Conservation (phyloP, 2,113 vertebrate genomes). For the Ondatra zibethicus region DNA sequence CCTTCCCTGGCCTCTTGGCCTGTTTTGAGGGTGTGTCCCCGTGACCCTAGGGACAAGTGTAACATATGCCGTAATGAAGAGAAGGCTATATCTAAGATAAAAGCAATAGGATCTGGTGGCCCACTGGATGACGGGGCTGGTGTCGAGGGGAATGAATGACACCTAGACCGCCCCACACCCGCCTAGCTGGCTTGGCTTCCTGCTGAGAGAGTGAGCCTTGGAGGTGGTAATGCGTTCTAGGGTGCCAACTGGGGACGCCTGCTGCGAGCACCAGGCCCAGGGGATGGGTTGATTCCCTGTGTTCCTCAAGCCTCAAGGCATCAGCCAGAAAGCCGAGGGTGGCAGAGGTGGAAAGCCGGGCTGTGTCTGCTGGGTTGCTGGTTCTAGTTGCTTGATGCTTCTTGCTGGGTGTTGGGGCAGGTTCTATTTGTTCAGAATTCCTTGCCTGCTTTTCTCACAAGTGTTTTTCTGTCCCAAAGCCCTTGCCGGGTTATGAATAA, state of each 20-base stretch:
- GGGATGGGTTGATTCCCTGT: background rate
- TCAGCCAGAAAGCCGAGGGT: background rate
- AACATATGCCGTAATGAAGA: background rate
- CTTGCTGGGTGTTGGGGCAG: background rate
- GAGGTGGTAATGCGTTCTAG: background rate
- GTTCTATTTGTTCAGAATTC: constrained; percentile 55
- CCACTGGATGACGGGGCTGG: background rate
- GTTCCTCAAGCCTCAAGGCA: background rate
- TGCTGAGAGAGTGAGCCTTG: background rate
- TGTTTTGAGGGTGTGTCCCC: background rate
- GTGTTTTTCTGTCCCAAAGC: constrained; percentile 48
- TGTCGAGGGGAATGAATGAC: background rate
- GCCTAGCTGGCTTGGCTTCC: background rate
- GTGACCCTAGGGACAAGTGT: background rate
- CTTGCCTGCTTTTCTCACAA: constrained; percentile 41
- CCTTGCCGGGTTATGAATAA: constrained; percentile 40
- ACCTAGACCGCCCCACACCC: rapidly evolving
- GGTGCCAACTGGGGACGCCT: background rate
- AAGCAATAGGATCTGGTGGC: background rate
- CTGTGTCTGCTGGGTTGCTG: background rate
- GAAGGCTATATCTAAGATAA: background rate
- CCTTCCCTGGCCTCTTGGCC: background rate
- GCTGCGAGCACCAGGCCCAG: background rate
- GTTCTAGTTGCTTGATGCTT: background rate
- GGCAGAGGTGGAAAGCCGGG: background rate